Conservation (phyloP, 1,140 invertebrate genomes). For the Procambarus clarkii region DNA sequence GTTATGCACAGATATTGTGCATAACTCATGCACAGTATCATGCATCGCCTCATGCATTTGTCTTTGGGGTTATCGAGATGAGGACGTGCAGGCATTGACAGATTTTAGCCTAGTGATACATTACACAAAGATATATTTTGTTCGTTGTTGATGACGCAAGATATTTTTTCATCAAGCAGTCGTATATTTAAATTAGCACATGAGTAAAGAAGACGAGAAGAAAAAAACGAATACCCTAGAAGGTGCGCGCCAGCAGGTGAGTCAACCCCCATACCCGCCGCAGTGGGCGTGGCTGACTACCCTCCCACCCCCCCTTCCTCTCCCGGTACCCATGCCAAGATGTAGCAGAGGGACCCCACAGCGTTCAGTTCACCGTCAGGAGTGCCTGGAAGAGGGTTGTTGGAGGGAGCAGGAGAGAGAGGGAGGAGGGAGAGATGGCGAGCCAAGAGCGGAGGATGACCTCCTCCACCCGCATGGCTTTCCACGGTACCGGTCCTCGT, state of each 20-base stretch:
- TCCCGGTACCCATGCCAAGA: slow-evolving; percentile 33
- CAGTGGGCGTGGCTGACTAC: slow-evolving; percentile 13
- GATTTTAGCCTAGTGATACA: no score
- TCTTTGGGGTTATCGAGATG: no score
- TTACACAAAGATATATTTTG: no score
- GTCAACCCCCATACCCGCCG: slow-evolving; percentile 43
- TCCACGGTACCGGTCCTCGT: slow-evolving; percentile 35
- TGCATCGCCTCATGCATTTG: no score
- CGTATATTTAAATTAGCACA: neutral
- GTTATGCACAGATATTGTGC: no score
- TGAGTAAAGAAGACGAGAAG: neutral
- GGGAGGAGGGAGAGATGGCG: slow-evolving; percentile 40
- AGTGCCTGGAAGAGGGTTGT: slow-evolving; percentile 55
- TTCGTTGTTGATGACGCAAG: no score
- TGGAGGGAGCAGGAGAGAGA: slow-evolving; percentile 50
- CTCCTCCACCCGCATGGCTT: slow-evolving; percentile 48
- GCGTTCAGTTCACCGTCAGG: slow-evolving; percentile 56
- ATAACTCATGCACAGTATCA: no score
- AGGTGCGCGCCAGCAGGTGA: slow-evolving; percentile 35
- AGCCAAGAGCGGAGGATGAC: slow-evolving; percentile 37
- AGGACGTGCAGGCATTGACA: no score
- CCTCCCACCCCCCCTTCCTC: neutral
- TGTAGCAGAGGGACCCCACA: neutral
- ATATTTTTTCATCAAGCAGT: neutral
- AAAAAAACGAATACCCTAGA: slow-evolving; percentile 38